Evolutionary conservation across 2,888 invertebrate species (phyloP).

Genomic region (Tolmerus cingulatus): DNA sequence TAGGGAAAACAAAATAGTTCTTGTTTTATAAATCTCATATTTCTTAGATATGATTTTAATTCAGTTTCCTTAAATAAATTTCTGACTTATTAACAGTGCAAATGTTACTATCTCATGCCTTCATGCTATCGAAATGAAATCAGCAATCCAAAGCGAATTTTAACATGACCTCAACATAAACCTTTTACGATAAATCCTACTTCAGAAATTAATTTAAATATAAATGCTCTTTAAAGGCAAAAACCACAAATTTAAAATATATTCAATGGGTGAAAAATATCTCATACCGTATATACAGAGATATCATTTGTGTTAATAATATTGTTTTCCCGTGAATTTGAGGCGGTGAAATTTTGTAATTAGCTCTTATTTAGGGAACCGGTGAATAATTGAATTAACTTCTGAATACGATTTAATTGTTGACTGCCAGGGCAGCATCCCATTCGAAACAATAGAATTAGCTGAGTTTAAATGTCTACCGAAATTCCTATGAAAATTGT

Average conservation of each 20-base stretch:
- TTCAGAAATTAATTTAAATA: neutral
- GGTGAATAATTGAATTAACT: constrained; percentile 21
- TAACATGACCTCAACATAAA: neutral
- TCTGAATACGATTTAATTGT: constrained; percentile 25
- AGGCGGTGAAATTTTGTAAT: constrained; percentile 11
- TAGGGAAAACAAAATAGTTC: too few relatives aligned
- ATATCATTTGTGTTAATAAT: neutral
- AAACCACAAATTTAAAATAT: neutral
- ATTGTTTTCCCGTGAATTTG: neutral
- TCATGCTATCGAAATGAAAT: neutral
- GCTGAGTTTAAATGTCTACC: constrained; percentile 21
- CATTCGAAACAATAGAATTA: neutral
- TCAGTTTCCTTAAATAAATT: too few relatives aligned
- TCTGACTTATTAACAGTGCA: too few relatives aligned
- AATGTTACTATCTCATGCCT: too few relatives aligned
- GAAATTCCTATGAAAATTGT: constrained; percentile 35
- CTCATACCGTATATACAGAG: neutral
- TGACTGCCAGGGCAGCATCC: neutral
- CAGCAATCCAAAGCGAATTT: neutral
- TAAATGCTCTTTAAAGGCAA: neutral
- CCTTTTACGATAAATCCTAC: neutral
- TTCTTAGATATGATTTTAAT: too few relatives aligned
- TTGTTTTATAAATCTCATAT: too few relatives aligned
- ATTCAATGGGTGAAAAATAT: neutral
- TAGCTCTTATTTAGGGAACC: constrained; percentile 18